phyloP scores from a whole-genome alignment of 2,113 vertebrate genomes.

The Rhizomys pruinosus region DNA sequence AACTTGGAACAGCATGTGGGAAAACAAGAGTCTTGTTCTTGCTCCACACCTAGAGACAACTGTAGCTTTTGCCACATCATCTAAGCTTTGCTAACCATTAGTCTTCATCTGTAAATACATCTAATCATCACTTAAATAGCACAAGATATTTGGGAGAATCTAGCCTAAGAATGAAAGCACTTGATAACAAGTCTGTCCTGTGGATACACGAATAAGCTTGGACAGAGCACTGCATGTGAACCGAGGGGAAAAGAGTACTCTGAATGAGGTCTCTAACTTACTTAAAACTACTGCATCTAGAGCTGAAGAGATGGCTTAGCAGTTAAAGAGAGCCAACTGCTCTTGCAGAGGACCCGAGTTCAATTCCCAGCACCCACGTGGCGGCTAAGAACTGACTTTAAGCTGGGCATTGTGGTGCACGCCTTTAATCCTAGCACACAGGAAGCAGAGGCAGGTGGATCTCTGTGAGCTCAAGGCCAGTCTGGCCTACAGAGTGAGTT shows the following conservation, averaged over 20 bases:
- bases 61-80: not conserved
- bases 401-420: too few species aligned
- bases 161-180: not conserved
- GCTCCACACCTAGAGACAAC: not conserved
- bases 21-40: not conserved
- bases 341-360: too few species aligned
- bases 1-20: not conserved
- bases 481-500: too few species aligned
- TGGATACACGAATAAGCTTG: not conserved
- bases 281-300: too few species aligned
- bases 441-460: too few species aligned
- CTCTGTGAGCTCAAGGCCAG: too few species aligned
- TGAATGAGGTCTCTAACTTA: not conserved
- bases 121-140: not conserved
- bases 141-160: not conserved
- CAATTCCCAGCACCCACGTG: too few species aligned
- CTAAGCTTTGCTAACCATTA: not conserved
- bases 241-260: not conserved
- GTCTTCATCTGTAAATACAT: not conserved
- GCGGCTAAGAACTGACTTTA: too few species aligned
- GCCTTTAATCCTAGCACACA: not conserved
- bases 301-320: too few species aligned
- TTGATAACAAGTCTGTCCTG: not conserved
- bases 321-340: too few species aligned
- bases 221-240: not conserved